Percentiles rank a stretch among this genome's conserved stretches.
Conservation (phyloP, 2,888 invertebrate species). For the Cantharis rustica region DNA sequence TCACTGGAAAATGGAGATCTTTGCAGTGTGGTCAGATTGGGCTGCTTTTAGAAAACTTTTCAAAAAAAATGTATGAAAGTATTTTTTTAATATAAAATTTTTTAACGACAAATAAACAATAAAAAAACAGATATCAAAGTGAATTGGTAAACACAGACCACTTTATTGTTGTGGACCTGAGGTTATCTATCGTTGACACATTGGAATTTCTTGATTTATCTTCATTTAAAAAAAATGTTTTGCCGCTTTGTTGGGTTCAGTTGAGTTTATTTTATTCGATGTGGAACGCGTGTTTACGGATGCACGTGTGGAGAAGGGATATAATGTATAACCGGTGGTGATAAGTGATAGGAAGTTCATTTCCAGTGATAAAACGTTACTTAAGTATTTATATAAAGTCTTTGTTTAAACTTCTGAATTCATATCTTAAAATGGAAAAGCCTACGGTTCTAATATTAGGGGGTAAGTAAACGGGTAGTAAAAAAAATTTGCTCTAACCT, state of each 20-base stretch:
- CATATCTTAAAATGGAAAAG: constrained; percentile 40
- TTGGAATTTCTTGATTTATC: too few species aligned
- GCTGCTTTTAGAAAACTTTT: too few species aligned
- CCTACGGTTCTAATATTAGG: constrained; percentile 45
- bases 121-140: background rate
- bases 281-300: constrained; percentile 3
- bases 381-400: constrained; percentile 5
- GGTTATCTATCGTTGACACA: background rate
- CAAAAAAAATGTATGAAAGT: too few species aligned
- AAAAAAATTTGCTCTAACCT: constrained; percentile 9
- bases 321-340: constrained; percentile 24
- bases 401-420: constrained; percentile 10
- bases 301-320: constrained; percentile 14
- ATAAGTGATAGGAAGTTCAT: constrained; percentile 21
- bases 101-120: background rate
- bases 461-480: constrained; percentile 34
- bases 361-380: constrained; percentile 17
- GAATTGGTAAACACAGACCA: background rate
- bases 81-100: too few species aligned
- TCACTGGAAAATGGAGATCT: too few species aligned
- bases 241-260: background rate
- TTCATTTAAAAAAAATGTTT: background rate
- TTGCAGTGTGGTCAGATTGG: too few species aligned
- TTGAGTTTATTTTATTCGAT: background rate
- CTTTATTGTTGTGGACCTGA: background rate